Evolutionary conservation across 2,888 invertebrate genomes (phyloP), one percentile per base, ranked within the genome.

Genomic region (Volucella inflata): DNA sequence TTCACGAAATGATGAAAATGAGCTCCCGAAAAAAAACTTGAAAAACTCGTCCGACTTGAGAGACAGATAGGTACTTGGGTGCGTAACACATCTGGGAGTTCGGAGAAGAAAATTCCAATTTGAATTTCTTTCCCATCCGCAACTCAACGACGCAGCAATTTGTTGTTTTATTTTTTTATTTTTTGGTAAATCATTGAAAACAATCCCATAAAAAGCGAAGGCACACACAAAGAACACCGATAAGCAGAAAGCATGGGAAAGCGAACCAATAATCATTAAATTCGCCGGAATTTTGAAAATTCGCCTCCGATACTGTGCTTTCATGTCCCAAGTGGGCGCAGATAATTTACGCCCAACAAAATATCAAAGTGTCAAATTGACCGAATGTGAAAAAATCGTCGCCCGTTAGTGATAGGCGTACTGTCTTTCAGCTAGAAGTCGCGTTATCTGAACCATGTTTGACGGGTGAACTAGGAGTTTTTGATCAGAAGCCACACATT

Each of bases 161-260:
- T 10, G 21, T 40, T 48, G 40, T 60, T 71, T 71, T 50, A 50
- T 59, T 59, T n/a, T 60, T 71, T 71, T 50, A 50, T 71, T 30
- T 14, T 21, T 60, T 12, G 17, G 2, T 53, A 53, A 68, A 12
- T 8, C 4, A 14, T 30, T 1, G 30, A 55, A 59, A 71, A 59
- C 57, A 38, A 2, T 59, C 50, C 4, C 40, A 59, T 59, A 40
- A 50, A 71, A 48, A 30, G 6, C 30, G 30, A 30, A 30, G 30
- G 10, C 10, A 14, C 17, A 71, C 50, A 42, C n/a, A 42, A 59
- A 40, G 21, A 17, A 14, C 4, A 42, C 3, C 40, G 17, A 8
- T 16, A 21, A 21, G 10, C 11, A 17, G 16, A 8, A 2, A 59
- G 4, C 21, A 36, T 48, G 38, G 30, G 12, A 16, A 42, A 17